Evolutionary conservation across 2,888 invertebrate genomes (phyloP).

Genomic region (Prosopocoilus inquinatus): DNA sequence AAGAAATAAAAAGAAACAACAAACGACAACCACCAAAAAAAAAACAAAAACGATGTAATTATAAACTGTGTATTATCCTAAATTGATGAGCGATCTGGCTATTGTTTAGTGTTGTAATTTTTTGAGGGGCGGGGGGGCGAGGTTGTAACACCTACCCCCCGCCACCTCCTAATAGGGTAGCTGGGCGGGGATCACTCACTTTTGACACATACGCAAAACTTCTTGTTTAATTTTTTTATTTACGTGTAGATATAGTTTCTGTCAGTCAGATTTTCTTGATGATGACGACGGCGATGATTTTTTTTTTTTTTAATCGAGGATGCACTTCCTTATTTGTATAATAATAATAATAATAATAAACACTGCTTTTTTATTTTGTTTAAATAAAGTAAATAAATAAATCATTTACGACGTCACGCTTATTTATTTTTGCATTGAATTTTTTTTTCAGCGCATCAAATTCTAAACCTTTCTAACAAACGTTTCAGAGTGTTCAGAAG

Average conservation of each 20-base stretch:
- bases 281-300: no score
- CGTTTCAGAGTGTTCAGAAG: no score
- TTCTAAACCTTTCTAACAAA: background rate
- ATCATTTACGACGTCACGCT: conserved; percentile 1
- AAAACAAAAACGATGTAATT: conserved; percentile 23
- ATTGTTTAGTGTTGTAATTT: conserved; percentile 16
- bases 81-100: conserved; percentile 38
- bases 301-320: conserved; percentile 1
- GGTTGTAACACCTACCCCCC: conserved; percentile 20
- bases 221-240: conserved; percentile 3
- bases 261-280: conserved; percentile 4
- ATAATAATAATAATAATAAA: no score
- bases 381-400: conserved; percentile 14
- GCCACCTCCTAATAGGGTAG: no score
- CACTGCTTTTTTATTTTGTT: conserved; percentile 14
- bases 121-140: conserved; percentile 13
- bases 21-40: no score
- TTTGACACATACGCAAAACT: conserved; percentile 34
- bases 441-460: no score
- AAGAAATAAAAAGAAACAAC: no score
- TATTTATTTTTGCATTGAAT: conserved; percentile 8
- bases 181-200: conserved; percentile 54
- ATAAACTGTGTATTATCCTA: conserved; percentile 36
- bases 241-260: conserved; percentile 14
- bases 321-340: conserved; percentile 8